phyloP scores from a whole-genome alignment of 30 jellyfish, hydroid and myxozoan genomes.

The Morbakka virulenta region DNA sequence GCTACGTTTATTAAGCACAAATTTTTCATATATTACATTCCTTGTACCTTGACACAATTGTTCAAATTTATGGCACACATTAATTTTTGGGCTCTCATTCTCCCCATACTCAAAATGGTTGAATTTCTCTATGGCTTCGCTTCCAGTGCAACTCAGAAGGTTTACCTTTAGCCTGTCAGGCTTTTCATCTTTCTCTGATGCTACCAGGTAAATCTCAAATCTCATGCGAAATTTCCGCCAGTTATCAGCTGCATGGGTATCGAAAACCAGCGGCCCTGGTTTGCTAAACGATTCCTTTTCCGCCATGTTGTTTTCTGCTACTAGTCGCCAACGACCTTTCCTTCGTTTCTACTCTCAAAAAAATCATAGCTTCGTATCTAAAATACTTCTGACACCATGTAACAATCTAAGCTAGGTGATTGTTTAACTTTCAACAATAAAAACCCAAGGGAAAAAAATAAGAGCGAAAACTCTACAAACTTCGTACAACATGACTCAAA shows the following conservation, averaged over 20 bases:
- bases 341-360: too few species aligned
- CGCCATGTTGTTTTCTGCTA: too few species aligned
- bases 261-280: neutral
- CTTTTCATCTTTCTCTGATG: neutral
- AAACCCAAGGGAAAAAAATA: too few species aligned
- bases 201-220: neutral
- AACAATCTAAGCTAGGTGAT: too few species aligned
- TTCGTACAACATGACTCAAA: too few species aligned
- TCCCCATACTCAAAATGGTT: conserved; percentile 1
- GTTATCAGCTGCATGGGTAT: neutral
- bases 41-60: too few species aligned
- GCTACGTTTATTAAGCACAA: neutral
- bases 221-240: neutral
- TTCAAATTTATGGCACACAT: neutral
- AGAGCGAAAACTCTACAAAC: too few species aligned
- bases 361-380: too few species aligned
- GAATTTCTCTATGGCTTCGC: neutral
- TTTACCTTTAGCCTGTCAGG: neutral
- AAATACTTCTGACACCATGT: too few species aligned
- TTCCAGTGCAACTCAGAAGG: neutral
- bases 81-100: neutral
- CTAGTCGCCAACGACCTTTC: too few species aligned
- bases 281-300: neutral
- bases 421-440: too few species aligned
- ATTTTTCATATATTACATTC: too few species aligned